These are phyloP conservation scores for Cheilosia urbana DNA, from an alignment of 2,888 invertebrate genomes.

Conservation along the genomic window DNA sequence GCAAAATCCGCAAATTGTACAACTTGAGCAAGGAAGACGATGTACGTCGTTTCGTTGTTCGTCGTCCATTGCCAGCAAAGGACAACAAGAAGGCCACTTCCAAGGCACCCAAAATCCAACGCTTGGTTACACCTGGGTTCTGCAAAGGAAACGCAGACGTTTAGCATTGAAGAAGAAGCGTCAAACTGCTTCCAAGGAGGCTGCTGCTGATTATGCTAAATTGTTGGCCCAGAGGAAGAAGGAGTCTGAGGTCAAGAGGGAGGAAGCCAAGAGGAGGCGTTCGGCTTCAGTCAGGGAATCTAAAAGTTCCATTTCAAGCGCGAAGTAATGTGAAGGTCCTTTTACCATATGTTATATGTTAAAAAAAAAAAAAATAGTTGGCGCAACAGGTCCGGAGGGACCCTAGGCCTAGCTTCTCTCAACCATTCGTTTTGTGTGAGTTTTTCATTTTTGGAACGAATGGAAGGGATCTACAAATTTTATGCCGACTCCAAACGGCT, in stretches of 20 bases:
- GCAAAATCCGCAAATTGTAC: slow-evolving; percentile 97
- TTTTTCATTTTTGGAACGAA: too few species aligned
- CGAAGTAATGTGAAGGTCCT: slow-evolving; percentile 79
- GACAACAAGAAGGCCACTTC: slow-evolving; percentile 90
- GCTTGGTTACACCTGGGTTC: slow-evolving; percentile 95
- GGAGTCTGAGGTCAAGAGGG: slow-evolving; percentile 94
- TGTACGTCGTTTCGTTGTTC: slow-evolving; percentile 98
- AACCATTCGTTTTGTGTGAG: too few species aligned
- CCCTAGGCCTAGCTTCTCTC: too few species aligned
- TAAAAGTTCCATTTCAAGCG: slow-evolving; percentile 91
- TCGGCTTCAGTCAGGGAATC: slow-evolving; percentile 94
- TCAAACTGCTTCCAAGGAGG: slow-evolving; percentile 91
- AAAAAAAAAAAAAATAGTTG: too few species aligned
- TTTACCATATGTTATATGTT: slow-evolving; percentile 66
- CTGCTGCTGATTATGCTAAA: slow-evolving; percentile 95
- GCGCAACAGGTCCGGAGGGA: too few species aligned
- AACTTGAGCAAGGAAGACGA: slow-evolving; percentile 98
- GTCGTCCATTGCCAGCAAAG: slow-evolving; percentile 93
- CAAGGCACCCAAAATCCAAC: slow-evolving; percentile 97
- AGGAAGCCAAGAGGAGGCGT: slow-evolving; percentile 92
- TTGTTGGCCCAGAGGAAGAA: slow-evolving; percentile 96
- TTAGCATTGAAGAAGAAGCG: slow-evolving; percentile 94
- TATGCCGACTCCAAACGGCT: too few species aligned
- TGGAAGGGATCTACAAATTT: too few species aligned
- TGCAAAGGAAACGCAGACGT: slow-evolving; percentile 95